Evolutionary conservation across 64 coral and sea anemone species (phyloP).

Genomic region (Pocillopora verrucosa): DNA sequence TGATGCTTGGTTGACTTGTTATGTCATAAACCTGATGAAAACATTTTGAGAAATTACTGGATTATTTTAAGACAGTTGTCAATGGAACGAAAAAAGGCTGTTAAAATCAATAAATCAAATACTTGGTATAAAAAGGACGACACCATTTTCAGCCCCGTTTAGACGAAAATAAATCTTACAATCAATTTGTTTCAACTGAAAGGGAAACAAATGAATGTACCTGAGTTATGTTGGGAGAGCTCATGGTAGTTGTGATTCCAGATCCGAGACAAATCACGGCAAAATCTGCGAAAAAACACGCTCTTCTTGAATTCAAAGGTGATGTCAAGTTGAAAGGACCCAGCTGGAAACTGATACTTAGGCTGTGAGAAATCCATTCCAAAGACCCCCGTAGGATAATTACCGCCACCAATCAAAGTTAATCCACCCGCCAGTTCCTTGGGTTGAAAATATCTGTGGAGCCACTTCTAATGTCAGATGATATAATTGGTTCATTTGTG

Average conservation of each 20-base stretch:
- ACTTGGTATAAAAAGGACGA: too few relatives aligned
- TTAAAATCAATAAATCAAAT: too few relatives aligned
- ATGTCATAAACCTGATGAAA: too few relatives aligned
- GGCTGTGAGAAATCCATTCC: conserved; percentile 40
- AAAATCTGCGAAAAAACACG: too few relatives aligned
- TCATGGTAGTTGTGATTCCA: too few relatives aligned
- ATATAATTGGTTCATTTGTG: too few relatives aligned
- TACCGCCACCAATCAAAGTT: not conserved
- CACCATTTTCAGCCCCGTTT: too few relatives aligned
- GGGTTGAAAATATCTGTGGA: conserved; percentile 16
- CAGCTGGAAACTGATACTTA: not conserved
- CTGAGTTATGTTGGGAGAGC: conserved; percentile 5
- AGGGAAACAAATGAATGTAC: conserved; percentile 50
- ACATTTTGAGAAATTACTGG: too few relatives aligned
- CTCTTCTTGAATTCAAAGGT: not conserved
- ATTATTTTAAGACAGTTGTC: too few relatives aligned
- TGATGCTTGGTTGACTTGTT: conserved; percentile 1
- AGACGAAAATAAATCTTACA: too few relatives aligned
- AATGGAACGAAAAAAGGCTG: too few relatives aligned
- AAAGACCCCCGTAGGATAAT: conserved; percentile 3
- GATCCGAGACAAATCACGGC: too few relatives aligned
- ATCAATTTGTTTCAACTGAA: conserved; percentile 7
- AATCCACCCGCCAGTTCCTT: not conserved
- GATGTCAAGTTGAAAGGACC: not conserved
- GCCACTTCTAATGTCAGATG: not conserved